Evolutionary conservation across 1,140 invertebrate genomes (phyloP).

Genomic region (Drosophila miranda): DNA sequence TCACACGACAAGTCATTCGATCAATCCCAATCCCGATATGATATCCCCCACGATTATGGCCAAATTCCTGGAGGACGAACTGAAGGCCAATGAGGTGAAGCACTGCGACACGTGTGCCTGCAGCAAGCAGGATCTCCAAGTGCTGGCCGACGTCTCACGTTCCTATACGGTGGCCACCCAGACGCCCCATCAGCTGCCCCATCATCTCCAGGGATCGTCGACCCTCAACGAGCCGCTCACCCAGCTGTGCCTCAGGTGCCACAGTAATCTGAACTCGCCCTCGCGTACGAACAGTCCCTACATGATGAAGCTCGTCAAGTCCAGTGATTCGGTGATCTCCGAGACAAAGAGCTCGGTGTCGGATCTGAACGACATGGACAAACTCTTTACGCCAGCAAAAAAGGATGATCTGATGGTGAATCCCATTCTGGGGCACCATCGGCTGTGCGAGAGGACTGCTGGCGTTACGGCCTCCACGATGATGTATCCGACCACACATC

Average conservation of each 20-base stretch:
- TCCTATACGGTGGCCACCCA: constrained; percentile 86
- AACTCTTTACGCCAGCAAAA: constrained; percentile 76
- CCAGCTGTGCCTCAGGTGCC: constrained; percentile 84
- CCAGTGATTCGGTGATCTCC: constrained; percentile 81
- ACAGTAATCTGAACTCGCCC: constrained; percentile 81
- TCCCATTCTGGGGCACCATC: constrained; percentile 84
- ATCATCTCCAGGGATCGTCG: constrained; percentile 21
- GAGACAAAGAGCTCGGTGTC: constrained; percentile 82
- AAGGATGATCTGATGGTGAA: constrained; percentile 83
- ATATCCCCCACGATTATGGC: constrained; percentile 96
- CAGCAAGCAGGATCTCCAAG: constrained; percentile 85
- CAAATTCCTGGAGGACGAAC: constrained; percentile 94
- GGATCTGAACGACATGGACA: constrained; percentile 79
- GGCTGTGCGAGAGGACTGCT: constrained; percentile 83
- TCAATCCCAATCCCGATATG: constrained; percentile 86
- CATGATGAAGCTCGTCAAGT: constrained; percentile 81
- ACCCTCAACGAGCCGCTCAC: constrained; percentile 82
- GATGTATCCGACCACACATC: constrained; percentile 71
- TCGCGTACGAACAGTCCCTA: constrained; percentile 81
- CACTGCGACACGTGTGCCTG: constrained; percentile 92
- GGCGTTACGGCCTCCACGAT: constrained; percentile 57
- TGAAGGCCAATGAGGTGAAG: constrained; percentile 88
- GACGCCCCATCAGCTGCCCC: constrained; percentile 79
- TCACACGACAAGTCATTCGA: constrained; percentile 75
- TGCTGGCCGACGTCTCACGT: constrained; percentile 84